These are phyloP conservation scores for Lepus americanus DNA, from an alignment of 2,113 vertebrate genomes.

Conservation along the genomic window DNA sequence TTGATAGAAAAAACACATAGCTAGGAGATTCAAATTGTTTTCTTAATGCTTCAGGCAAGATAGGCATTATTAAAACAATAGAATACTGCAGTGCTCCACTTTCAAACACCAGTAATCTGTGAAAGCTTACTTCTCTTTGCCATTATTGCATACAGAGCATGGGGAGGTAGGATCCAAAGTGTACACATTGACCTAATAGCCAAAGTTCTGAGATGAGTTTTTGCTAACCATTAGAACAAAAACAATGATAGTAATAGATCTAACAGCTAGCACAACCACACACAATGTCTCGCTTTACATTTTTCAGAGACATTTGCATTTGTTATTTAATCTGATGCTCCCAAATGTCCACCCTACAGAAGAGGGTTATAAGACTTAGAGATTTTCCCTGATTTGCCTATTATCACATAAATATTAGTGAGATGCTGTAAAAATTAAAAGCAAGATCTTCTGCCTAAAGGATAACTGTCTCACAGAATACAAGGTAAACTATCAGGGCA, in stretches of 20 bases:
- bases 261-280: slow-evolving; percentile 15
- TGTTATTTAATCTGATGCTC: slow-evolving; percentile 1
- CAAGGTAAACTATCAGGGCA: neutral
- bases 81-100: slow-evolving; percentile 68
- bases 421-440: slow-evolving; percentile 51
- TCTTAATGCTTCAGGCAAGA: slow-evolving; percentile 70
- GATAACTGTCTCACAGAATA: neutral
- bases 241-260: slow-evolving; percentile 51
- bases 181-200: slow-evolving; percentile 50
- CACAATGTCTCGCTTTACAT: neutral
- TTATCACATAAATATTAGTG: neutral
- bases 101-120: slow-evolving; percentile 61
- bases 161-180: slow-evolving; percentile 35
- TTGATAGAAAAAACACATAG: neutral
- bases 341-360: neutral
- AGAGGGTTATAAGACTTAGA: neutral
- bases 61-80: slow-evolving; percentile 78
- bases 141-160: slow-evolving; percentile 47
- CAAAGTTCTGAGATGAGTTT: slow-evolving; percentile 55
- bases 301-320: slow-evolving; percentile 15
- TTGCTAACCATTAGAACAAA: neutral
- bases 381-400: neutral
- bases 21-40: slow-evolving; percentile 72
- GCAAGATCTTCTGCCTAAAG: neutral
- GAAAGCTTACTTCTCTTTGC: slow-evolving; percentile 49